phyloP scores from a whole-genome alignment of 1,140 invertebrate species.

The Panagrolaimus sp. region DNA sequence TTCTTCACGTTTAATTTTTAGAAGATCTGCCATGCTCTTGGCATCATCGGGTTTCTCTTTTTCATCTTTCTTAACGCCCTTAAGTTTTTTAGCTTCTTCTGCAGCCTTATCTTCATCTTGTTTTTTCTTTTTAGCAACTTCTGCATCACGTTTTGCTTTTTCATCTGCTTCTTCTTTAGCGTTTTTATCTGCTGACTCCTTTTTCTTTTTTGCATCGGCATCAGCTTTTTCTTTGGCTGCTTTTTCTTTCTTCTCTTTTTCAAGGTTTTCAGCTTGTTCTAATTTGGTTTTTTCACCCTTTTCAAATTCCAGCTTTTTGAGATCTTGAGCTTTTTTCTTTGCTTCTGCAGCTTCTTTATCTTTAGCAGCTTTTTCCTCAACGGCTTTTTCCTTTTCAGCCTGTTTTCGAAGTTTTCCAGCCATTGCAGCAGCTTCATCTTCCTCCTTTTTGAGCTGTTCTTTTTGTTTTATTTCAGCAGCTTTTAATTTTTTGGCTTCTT shows the following conservation, averaged over 20 bases:
- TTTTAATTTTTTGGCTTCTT: not conserved
- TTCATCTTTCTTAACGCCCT: conserved; percentile 1
- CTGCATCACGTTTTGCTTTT: not conserved
- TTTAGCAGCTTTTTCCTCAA: not conserved
- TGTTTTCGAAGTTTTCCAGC: not conserved
- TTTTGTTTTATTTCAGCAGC: not conserved
- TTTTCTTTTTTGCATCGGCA: not conserved
- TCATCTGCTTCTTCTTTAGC: conserved; percentile 3
- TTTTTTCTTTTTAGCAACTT: conserved; percentile 2
- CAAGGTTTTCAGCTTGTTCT: not conserved
- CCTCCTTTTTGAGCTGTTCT: not conserved
- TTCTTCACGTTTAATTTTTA: conserved; percentile 1
- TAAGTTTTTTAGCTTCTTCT: conserved; percentile 6
- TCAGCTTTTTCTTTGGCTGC: not conserved
- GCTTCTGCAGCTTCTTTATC: not conserved
- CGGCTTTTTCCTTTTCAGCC: not conserved
- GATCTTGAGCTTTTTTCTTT: not conserved
- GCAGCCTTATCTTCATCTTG: conserved; percentile 15
- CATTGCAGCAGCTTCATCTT: not conserved
- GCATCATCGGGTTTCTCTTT: not conserved
- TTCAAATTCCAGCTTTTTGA: not conserved
- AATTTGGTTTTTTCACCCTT: not conserved
- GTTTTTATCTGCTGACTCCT: not conserved
- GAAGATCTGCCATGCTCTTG: not conserved
- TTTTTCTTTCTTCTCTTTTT: not conserved